Conservation (phyloP, 2,888 invertebrate genomes). For the Cryptocephalus moraei region DNA sequence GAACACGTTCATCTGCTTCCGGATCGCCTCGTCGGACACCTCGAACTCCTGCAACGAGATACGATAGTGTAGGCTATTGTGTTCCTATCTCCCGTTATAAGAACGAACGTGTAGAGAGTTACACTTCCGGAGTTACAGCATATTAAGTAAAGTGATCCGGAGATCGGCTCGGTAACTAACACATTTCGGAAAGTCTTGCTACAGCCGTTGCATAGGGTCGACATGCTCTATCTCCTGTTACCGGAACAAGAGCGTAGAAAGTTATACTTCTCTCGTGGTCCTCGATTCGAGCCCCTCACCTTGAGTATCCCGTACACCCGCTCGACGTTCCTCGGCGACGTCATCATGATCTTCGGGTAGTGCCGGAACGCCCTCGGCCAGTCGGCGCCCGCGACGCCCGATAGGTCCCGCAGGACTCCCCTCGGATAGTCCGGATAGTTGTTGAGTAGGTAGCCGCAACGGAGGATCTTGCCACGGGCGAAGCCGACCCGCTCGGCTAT, state of each 20-base stretch:
- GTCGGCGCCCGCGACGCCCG: conserved; percentile 44
- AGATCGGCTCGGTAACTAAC: not conserved
- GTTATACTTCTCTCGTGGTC: not conserved
- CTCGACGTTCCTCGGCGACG: conserved; percentile 44
- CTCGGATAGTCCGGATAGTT: conserved; percentile 48
- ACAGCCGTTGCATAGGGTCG: too few relatives aligned
- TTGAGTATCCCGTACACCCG: conserved; percentile 46
- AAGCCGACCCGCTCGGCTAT: conserved; percentile 49
- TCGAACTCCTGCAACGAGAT: conserved; percentile 39
- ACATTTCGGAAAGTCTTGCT: too few relatives aligned
- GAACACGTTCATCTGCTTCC: conserved; percentile 46
- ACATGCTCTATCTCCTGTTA: too few relatives aligned
- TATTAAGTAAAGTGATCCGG: too few relatives aligned
- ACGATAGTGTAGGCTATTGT: too few relatives aligned
- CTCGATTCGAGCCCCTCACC: conserved; percentile 16
- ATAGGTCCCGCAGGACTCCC: conserved; percentile 45
- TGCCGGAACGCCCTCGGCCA: conserved; percentile 43
- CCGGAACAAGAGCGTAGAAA: not conserved
- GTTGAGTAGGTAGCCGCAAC: conserved; percentile 49
- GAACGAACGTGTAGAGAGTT: too few relatives aligned
- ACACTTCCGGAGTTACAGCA: too few relatives aligned
- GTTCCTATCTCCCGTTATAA: too few relatives aligned
- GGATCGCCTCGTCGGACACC: conserved; percentile 45
- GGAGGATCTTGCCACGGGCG: conserved; percentile 41
- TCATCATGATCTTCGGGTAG: conserved; percentile 54